Base-by-base conservation (phyloP, 1,140 invertebrate species). In the Drosophila sproati region DNA sequence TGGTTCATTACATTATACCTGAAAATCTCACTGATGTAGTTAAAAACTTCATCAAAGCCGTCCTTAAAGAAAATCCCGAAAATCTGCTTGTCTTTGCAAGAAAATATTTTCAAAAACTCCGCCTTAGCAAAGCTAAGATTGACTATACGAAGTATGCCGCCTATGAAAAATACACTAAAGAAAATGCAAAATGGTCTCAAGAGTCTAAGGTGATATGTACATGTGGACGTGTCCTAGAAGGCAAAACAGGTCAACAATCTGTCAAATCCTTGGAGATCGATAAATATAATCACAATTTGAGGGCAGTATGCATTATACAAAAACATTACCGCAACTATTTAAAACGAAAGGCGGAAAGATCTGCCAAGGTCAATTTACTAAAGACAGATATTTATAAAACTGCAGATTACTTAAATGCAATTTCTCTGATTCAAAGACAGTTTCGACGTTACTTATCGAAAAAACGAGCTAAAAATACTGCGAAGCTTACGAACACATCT, bases 11-110 rank as follows among this genome's bases (percentile, higher is more conserved):
- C 2, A 93, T 93, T 57, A 93, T 94, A 89, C 94, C 94, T 5
- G 75, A 91, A n/a, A 93, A 93, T 3, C 87, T 94, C 0, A 91
- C 94, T 2, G 92, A 93, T 29, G 66, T 94, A 28, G 94, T 94
- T 80, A 94, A 94, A 72, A 93, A 93, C 10, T 91, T 94, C 10
- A 92, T 94, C 4, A 94, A 93, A 69, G 93, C 94, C 55, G 93
- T 94, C 2, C 87, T 94, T 1, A 93, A 92, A 61, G 91, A 93
- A 66, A 94, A 93, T 66, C 93, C 94, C 0, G 72, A 83, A 3
- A 92, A 94, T 70, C 80, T 94, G 35, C 93, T 93, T 39, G 80
- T 91, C 20, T 94, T 93, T 71, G 94, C 93, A 64, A 92, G 93
- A 28, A 76, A 93, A 10, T 93, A 94, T 70, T 93, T 94, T 89